A percentile compares a stretch with the other conserved stretches of the same genome.
These are phyloP conservation scores for Acestrorhynchus altus DNA, from an alignment of 2,797 vertebrate genomes.

Conservation along the genomic window DNA sequence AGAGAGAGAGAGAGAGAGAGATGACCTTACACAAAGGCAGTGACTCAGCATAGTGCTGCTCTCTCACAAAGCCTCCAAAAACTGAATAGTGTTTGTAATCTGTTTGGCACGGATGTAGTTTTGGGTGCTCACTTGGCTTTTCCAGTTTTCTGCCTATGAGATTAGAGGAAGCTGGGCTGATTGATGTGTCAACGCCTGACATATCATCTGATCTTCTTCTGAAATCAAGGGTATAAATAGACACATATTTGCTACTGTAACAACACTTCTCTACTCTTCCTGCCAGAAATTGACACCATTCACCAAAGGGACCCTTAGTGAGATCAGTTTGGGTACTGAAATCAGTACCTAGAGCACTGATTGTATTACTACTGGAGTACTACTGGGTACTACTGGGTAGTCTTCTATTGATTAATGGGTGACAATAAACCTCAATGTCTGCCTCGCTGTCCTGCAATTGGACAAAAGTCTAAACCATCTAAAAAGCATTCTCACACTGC, in stretches of 20 bases:
- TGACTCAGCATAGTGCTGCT: conserved; percentile 35
- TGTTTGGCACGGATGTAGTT: conserved; percentile 6
- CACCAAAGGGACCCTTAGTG: too few species aligned
- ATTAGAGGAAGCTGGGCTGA: background rate
- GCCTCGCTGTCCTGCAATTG: too few species aligned
- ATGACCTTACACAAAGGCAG: background rate
- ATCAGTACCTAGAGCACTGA: too few species aligned
- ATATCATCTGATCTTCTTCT: background rate
- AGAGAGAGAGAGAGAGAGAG: background rate
- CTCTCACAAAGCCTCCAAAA: conserved; percentile 1
- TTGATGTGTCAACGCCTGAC: too few species aligned
- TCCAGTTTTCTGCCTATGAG: background rate
- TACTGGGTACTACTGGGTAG: too few species aligned
- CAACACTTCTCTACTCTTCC: background rate
- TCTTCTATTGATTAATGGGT: too few species aligned
- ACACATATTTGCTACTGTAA: background rate
- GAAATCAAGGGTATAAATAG: too few species aligned
- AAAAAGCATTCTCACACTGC: too few species aligned
- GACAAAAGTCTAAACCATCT: too few species aligned
- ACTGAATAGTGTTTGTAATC: background rate
- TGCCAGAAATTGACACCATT: background rate
- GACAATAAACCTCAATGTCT: too few species aligned
- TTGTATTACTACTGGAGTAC: too few species aligned
- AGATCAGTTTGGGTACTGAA: too few species aligned
- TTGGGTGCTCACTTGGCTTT: conserved; percentile 7